Evolutionary conservation across 1,140 invertebrate species (phyloP).

Genomic region (Hycleus cichorii): DNA sequence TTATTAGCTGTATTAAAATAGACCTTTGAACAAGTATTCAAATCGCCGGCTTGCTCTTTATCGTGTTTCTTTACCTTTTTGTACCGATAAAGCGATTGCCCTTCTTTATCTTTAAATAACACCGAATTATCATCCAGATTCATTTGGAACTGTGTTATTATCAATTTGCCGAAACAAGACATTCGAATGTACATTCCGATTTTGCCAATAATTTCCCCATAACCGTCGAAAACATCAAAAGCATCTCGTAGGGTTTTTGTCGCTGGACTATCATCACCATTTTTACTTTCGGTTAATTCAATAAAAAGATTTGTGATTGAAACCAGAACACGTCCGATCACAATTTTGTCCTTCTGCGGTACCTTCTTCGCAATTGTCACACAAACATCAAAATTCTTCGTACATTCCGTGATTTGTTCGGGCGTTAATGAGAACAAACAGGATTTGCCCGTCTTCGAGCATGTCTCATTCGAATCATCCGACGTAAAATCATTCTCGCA

Average conservation of each 20-base stretch:
- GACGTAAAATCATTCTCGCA: constrained; percentile 47
- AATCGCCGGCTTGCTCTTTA: background rate
- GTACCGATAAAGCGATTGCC: constrained; percentile 37
- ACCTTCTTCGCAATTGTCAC: constrained; percentile 40
- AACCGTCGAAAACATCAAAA: constrained; percentile 46
- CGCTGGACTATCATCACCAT: constrained; percentile 8
- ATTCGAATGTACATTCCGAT: constrained; percentile 49
- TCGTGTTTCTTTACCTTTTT: constrained; percentile 26
- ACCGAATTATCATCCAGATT: constrained; percentile 39
- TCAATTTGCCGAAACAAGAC: constrained; percentile 57
- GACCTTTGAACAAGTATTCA: constrained; percentile 27
- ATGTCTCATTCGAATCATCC: constrained; percentile 25
- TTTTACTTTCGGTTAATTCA: constrained; percentile 29
- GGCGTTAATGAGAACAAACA: constrained; percentile 46
- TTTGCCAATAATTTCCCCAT: constrained; percentile 44
- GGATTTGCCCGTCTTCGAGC: constrained; percentile 47
- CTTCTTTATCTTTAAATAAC: constrained; percentile 39
- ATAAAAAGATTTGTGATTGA: constrained; percentile 34
- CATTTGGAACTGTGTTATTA: constrained; percentile 57
- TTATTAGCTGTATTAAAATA: too few relatives aligned
- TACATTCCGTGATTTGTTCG: constrained; percentile 27
- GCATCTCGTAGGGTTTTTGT: constrained; percentile 49
- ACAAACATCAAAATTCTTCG: constrained; percentile 41
- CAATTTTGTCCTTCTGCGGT: constrained; percentile 28
- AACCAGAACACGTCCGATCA: constrained; percentile 33